Evolutionary conservation across 2,113 vertebrate species (phyloP).

Genomic region (Egretta garzetta): DNA sequence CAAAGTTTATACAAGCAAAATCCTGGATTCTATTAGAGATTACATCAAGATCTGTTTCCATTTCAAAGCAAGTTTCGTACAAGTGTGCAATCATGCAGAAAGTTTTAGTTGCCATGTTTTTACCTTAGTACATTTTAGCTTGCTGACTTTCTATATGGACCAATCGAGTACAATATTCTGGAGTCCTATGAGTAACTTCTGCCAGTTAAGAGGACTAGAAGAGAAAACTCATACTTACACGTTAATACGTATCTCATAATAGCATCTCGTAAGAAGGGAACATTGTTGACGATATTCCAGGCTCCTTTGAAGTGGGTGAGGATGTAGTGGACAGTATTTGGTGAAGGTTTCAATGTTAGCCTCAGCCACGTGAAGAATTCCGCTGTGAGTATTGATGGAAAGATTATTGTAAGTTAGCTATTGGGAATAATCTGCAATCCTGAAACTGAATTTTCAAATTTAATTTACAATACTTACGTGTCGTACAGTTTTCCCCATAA

Average conservation of each 20-base stretch:
- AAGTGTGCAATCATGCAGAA: background rate
- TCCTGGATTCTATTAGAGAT: background rate
- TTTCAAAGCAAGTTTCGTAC: background rate
- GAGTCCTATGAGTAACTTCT: background rate
- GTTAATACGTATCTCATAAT: constrained; percentile 95
- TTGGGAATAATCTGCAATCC: background rate
- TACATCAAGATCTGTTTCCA: background rate
- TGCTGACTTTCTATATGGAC: background rate
- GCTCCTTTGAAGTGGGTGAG: constrained; percentile 91
- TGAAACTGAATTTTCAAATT: accelerated
- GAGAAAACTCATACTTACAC: constrained; percentile 80
- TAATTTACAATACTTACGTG: constrained; percentile 76
- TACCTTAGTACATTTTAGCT: background rate
- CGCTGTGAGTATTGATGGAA: constrained; percentile 70
- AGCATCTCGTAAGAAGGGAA: constrained; percentile 84
- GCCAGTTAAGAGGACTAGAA: background rate
- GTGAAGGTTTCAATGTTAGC: constrained; percentile 84
- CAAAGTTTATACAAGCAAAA: background rate
- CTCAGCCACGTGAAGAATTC: constrained; percentile 90
- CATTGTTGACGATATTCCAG: constrained; percentile 94
- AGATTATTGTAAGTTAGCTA: background rate
- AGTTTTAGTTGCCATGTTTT: background rate
- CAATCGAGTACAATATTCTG: background rate
- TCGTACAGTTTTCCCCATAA: constrained; percentile 88
- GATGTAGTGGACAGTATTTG: constrained; percentile 91